Percentiles rank a stretch among this genome's conserved stretches.
Conservation (phyloP, 2,113 vertebrate species). For the Prunella himalayana region DNA sequence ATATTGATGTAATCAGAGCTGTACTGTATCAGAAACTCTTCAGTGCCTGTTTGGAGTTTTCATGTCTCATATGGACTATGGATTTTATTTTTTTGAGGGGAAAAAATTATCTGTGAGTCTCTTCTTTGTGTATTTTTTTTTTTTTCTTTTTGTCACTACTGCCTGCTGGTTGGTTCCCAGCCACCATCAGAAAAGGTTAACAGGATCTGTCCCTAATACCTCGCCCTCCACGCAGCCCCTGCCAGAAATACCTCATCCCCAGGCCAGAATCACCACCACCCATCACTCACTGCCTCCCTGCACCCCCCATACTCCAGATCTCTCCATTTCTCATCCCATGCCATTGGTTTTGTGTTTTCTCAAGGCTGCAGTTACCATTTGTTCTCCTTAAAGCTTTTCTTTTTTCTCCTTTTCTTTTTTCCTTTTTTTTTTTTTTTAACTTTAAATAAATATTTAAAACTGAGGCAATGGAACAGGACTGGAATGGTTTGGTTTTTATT, state of each 20-base stretch:
- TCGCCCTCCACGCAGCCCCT: conserved; percentile 2
- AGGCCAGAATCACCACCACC: not conserved
- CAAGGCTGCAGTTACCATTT: not conserved
- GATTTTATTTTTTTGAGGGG: conserved; percentile 72
- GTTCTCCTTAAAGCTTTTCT: conserved; percentile 12
- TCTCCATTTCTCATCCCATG: not conserved
- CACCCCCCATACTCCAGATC: not conserved
- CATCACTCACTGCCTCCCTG: not conserved
- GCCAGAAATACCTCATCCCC: conserved; percentile 33
- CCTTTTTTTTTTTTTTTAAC: not conserved
- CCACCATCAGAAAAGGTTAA: not conserved
- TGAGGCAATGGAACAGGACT: conserved; percentile 67
- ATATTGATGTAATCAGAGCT: conserved; percentile 55
- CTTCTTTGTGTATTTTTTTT: conserved; percentile 36
- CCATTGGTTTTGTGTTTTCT: not conserved
- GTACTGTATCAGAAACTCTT: conserved; percentile 41
- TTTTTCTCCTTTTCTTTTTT: rapidly evolving
- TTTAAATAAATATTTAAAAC: conserved; percentile 81
- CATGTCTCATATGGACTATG: conserved; percentile 54
- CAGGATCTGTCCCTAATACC: conserved; percentile 57
- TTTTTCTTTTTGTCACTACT: not conserved
- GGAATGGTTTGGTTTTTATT: not conserved
- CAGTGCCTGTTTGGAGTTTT: conserved; percentile 51
- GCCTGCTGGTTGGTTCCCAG: conserved; percentile 53
- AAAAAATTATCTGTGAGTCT: conserved; percentile 60